Evolutionary conservation across 1,140 invertebrate species (phyloP).

Genomic region (Drosophila busckii): DNA sequence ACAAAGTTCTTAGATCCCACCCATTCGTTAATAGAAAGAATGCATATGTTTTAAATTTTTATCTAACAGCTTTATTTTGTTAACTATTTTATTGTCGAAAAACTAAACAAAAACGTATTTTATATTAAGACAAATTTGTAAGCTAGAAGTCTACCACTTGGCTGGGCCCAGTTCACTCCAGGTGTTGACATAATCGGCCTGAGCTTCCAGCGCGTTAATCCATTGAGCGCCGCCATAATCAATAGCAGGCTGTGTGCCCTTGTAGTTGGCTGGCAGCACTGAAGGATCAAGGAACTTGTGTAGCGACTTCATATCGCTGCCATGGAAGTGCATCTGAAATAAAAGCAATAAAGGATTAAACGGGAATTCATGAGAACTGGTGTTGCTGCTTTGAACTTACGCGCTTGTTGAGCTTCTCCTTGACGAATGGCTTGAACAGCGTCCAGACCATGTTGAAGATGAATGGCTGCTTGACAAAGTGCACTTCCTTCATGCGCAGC

Average conservation of each 20-base stretch:
- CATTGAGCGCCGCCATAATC: constrained; percentile 87
- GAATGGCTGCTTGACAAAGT: constrained; percentile 93
- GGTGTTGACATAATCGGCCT: constrained; percentile 83
- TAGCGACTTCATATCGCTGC: constrained; percentile 85
- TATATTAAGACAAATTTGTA: constrained; percentile 37
- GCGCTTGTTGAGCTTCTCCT: constrained; percentile 89
- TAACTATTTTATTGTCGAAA: constrained; percentile 61
- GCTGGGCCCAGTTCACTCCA: constrained; percentile 84
- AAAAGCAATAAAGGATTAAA: neutral
- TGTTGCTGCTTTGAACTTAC: too few relatives aligned
- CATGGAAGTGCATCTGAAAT: constrained; percentile 90
- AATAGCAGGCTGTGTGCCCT: constrained; percentile 86
- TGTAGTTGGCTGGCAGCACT: constrained; percentile 84
- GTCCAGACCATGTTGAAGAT: constrained; percentile 93
- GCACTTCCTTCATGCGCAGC: constrained; percentile 91
- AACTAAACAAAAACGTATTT: constrained; percentile 55
- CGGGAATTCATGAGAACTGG: neutral
- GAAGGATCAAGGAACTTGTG: constrained; percentile 86
- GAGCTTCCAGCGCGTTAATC: constrained; percentile 84
- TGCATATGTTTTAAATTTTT: neutral
- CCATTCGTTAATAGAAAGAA: too few relatives aligned
- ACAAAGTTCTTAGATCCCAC: too few relatives aligned
- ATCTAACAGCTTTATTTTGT: constrained; percentile 19
- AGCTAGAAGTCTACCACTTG: constrained; percentile 72
- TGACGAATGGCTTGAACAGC: constrained; percentile 92